Conservation (phyloP, 2,113 vertebrate genomes). For the Megalops atlanticus region DNA sequence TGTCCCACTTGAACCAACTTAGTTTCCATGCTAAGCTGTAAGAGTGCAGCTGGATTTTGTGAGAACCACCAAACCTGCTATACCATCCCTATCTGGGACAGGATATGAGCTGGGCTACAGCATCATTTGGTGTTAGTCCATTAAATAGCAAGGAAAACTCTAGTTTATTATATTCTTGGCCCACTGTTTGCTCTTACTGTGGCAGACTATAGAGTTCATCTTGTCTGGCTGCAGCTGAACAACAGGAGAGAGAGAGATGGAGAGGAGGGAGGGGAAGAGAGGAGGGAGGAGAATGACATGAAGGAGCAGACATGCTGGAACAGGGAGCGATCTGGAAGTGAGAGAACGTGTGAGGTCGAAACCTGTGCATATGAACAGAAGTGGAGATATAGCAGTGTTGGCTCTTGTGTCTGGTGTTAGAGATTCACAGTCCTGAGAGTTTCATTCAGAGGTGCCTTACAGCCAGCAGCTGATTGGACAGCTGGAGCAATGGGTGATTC, state of each 20-base stretch:
- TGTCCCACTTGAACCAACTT: neutral
- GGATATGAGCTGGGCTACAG: no score
- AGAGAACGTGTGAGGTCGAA: no score
- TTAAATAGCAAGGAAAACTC: no score
- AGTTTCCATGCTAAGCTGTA: neutral
- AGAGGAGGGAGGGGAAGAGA: neutral
- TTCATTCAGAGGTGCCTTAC: neutral
- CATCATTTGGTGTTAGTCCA: no score
- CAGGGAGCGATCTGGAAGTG: neutral
- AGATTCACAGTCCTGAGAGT: neutral
- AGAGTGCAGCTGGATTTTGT: neutral
- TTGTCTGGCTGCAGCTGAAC: no score
- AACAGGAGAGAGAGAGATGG: neutral
- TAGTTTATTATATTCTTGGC: no score
- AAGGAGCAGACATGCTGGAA: constrained; percentile 5
- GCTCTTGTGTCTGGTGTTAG: neutral
- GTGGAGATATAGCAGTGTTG: no score
- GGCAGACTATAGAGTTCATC: no score
- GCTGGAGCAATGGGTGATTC: neutral
- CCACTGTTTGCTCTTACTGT: no score
- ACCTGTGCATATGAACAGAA: no score
- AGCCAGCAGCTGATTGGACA: neutral
- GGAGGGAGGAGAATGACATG: constrained; percentile 31
- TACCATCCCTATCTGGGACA: no score
- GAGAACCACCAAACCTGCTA: neutral